These are phyloP conservation scores for Polyergus mexicanus DNA, from an alignment of 1,140 invertebrate species.

Conservation along the genomic window DNA sequence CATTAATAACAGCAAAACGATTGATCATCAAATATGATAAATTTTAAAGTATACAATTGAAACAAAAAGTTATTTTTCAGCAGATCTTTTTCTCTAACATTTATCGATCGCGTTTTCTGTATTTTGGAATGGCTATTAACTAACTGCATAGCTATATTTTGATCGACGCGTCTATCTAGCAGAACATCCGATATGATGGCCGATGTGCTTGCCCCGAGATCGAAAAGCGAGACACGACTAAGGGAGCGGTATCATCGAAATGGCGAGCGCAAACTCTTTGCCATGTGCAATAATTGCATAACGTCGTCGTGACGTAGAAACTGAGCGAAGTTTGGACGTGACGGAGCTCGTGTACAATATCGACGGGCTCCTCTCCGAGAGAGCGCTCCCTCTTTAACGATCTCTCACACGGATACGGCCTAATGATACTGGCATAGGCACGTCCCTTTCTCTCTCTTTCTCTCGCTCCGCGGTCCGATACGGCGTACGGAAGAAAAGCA, in stretches of 20 bases:
- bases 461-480: slow-evolving; percentile 55
- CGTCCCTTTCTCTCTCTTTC: not conserved
- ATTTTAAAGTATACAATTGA: not conserved
- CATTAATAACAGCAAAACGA: not conserved
- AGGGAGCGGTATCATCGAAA: slow-evolving; percentile 4
- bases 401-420: slow-evolving; percentile 73
- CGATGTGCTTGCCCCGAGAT: slow-evolving; percentile 7
- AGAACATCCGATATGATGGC: not conserved
- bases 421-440: slow-evolving; percentile 75
- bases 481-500: slow-evolving; percentile 78
- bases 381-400: slow-evolving; percentile 69
- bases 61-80: not conserved
- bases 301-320: slow-evolving; percentile 65
- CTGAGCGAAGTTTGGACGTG: slow-evolving; percentile 53
- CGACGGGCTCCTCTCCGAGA: slow-evolving; percentile 68
- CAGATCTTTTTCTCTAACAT: not conserved
- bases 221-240: slow-evolving; percentile 28
- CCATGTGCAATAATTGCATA: slow-evolving; percentile 68
- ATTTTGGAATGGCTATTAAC: not conserved
- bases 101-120: not conserved
- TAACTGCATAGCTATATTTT: not conserved
- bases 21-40: not conserved
- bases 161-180: not conserved
- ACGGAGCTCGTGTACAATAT: slow-evolving; percentile 27
- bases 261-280: slow-evolving; percentile 8